These are phyloP conservation scores for Melanotaenia maccullochi DNA, from an alignment of 2,797 vertebrate genomes.

Conservation along the genomic window DNA sequence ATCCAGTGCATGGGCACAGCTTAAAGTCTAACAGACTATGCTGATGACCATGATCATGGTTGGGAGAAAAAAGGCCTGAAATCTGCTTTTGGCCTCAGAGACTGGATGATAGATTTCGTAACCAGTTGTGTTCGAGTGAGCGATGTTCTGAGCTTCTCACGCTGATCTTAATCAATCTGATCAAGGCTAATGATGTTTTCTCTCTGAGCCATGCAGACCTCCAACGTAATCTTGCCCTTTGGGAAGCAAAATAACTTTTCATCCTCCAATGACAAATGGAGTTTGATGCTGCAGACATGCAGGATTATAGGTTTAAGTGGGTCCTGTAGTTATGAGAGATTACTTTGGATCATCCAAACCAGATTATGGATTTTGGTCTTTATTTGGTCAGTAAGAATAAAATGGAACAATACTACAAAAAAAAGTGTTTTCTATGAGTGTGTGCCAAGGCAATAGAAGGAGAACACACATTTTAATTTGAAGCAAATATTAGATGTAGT, in stretches of 20 bases:
- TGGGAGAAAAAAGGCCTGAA: constrained; percentile 16
- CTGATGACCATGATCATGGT: constrained; percentile 11
- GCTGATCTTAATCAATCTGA: constrained; percentile 70
- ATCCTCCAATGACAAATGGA: constrained; percentile 31
- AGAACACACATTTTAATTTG: constrained; percentile 13
- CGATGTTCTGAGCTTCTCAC: constrained; percentile 40
- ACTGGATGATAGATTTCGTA: constrained; percentile 34
- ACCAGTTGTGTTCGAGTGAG: constrained; percentile 43
- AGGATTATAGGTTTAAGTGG: constrained; percentile 75
- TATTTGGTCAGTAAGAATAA: constrained; percentile 50
- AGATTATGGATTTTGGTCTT: constrained; percentile 78
- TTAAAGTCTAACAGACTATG: neutral
- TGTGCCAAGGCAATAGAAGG: constrained; percentile 14
- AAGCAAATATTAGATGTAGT: constrained; percentile 48
- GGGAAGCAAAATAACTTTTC: constrained; percentile 42
- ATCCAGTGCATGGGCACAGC: neutral
- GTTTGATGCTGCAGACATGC: constrained; percentile 66
- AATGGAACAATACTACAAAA: constrained; percentile 46
- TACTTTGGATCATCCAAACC: constrained; percentile 74
- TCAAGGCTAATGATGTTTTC: constrained; percentile 75
- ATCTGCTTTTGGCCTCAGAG: constrained; percentile 27
- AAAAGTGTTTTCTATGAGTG: neutral
- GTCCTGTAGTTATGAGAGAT: constrained; percentile 75
- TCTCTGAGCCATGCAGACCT: constrained; percentile 53
- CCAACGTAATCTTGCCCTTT: constrained; percentile 63